These are phyloP conservation scores for Sakesphorus luctuosus DNA, from an alignment of 2,113 vertebrate species.

Conservation along the genomic window DNA sequence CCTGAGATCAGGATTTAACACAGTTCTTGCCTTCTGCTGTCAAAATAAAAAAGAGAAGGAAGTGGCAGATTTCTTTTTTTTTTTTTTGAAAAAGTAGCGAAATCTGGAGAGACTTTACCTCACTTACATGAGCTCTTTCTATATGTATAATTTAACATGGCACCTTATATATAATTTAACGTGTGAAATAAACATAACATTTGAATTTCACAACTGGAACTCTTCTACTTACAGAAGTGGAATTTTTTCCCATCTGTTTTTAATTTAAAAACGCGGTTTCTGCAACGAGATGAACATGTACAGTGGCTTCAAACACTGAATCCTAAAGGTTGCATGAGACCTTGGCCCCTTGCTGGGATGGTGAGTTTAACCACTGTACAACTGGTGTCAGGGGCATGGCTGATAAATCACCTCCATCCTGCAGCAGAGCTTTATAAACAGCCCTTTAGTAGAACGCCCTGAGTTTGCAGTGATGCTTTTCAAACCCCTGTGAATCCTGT, in stretches of 20 bases:
- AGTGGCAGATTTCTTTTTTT: not conserved
- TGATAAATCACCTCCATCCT: constrained; percentile 32
- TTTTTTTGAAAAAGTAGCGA: not conserved
- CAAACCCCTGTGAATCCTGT: constrained; percentile 33
- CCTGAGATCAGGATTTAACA: not conserved
- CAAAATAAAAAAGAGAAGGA: not conserved
- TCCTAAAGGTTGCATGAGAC: not conserved
- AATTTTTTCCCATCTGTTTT: not conserved
- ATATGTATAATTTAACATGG: constrained; percentile 68
- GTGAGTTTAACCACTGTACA: not conserved
- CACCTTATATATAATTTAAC: constrained; percentile 68
- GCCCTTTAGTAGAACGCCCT: constrained; percentile 33
- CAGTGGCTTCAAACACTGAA: not conserved
- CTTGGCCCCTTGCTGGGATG: not conserved
- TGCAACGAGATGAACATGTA: not conserved
- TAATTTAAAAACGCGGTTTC: not conserved
- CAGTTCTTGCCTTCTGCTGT: constrained; percentile 5
- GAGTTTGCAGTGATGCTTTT: constrained; percentile 42
- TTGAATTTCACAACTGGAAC: constrained; percentile 65
- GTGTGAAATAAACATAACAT: constrained; percentile 59
- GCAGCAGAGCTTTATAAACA: constrained; percentile 38
- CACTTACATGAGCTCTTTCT: constrained; percentile 48
- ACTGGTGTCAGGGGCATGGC: not conserved
- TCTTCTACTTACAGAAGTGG: constrained; percentile 9
- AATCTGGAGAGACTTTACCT: constrained; percentile 39